Evolutionary conservation across 2,888 invertebrate species (phyloP), one percentile per base, ranked within the genome.

Genomic region (Xanthorhoe spadicearia): DNA sequence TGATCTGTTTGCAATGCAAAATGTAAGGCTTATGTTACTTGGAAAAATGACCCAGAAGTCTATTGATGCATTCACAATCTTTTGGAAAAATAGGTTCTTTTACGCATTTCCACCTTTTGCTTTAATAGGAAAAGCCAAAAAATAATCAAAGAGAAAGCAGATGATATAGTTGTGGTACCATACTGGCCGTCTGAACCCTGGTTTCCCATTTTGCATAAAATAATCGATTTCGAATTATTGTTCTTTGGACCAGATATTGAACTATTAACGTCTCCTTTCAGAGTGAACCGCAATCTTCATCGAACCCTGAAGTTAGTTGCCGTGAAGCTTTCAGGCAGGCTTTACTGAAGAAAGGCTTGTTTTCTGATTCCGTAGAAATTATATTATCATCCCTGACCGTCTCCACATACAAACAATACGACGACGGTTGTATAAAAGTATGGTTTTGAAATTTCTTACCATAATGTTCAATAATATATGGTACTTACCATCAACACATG

Each of bases 61-160:
- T 17, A 51, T 66, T 13, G 68, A 73, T 59, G 71, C 71, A 1
- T 73, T 73, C 43, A 73, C 69, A 0, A 58, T 71, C 6, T 52
- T 61, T 0, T 74, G 71, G 71, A 13, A 54, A 38, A 50, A 64
- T 0, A 32, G 10, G n/a, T 43, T 32, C 4, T 73, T 73, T 54
- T 71, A 71, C 48, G 71, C 73, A 0, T 73, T 74, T 52, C 70
- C 72, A 49, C 74, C 70, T n/a, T 71, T n/a, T 59, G 15, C 69
- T 2, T 2, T 72, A 9, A 64, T 74, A 3, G 1, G 52, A 49
- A 74, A 69, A 61, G 17, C 5, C 64, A 66, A 43, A 72, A 74
- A 58, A 66, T 68, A 28, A 50, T 68, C 5, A 32, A 18, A 18
- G 68, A 70, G 0, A 60, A 53, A 13, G 56, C 66, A 13, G 43